A percentile compares a stretch with the other conserved stretches of the same genome.
Conservation (phyloP, 30 jellyfish, hydroid and myxozoan species). For the Hydractinia symbiolongicarpus region DNA sequence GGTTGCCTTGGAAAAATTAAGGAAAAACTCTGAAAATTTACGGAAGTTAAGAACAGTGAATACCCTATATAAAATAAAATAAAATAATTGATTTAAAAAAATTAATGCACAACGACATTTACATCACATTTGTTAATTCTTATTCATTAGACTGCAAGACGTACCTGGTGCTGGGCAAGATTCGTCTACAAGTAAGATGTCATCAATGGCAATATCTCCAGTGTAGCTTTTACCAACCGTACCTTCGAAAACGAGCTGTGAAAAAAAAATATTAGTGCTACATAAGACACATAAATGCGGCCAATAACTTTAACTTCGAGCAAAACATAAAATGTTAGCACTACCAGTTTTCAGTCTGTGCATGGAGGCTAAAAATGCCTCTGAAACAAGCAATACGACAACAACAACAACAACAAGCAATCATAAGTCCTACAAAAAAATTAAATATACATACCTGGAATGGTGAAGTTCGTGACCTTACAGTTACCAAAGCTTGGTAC, state of each 20-base stretch:
- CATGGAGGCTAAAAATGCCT: not conserved
- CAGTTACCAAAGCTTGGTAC: conserved; percentile 69
- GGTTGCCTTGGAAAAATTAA: too few relatives aligned
- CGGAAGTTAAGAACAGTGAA: not conserved
- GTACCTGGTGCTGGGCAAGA: conserved; percentile 89
- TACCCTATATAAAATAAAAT: not conserved
- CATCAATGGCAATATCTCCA: conserved; percentile 97
- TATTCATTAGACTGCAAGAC: not conserved
- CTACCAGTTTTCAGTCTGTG: too few relatives aligned
- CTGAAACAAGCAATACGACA: too few relatives aligned
- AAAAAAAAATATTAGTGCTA: not conserved
- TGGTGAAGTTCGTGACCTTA: conserved; percentile 33
- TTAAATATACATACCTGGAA: conserved; percentile 51
- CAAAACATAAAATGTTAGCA: too few relatives aligned
- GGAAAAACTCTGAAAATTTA: too few relatives aligned
- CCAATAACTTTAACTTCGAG: too few relatives aligned
- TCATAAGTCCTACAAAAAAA: not conserved
- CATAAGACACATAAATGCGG: not conserved
- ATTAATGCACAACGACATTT: too few relatives aligned
- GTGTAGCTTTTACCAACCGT: conserved; percentile 78
- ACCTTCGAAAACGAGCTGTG: conserved; percentile 77
- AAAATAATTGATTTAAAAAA: not conserved
- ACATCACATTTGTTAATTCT: not conserved
- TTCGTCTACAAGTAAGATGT: conserved; percentile 43
- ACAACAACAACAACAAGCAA: not conserved